A percentile compares a stretch with the other conserved stretches of the same genome.
Evolutionary conservation across 2,113 vertebrate species (phyloP).

Genomic region (Lophochroa leadbeateri): DNA sequence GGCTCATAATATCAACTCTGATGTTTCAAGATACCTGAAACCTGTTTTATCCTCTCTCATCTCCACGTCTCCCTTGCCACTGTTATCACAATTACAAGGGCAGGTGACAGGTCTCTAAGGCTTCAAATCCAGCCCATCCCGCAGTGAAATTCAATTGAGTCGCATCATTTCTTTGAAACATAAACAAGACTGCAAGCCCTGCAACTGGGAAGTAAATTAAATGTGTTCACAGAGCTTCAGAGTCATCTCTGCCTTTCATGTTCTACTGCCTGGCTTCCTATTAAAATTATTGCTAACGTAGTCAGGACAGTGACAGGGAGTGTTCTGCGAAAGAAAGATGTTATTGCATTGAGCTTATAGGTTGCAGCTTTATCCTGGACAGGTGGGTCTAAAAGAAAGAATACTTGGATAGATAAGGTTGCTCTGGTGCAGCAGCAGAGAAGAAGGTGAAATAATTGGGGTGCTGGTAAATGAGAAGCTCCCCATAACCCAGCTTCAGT

Average conservation of each 20-base stretch:
- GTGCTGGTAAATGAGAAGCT: not conserved
- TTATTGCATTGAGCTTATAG: not conserved
- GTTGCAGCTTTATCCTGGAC: not conserved
- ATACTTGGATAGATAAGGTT: not conserved
- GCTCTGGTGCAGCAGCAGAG: not conserved
- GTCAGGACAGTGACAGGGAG: not conserved
- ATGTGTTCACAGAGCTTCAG: slow-evolving; percentile 41
- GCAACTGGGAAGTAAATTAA: slow-evolving; percentile 48
- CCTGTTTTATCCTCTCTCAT: slow-evolving; percentile 10
- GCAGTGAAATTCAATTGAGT: slow-evolving; percentile 22
- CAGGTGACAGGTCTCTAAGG: slow-evolving; percentile 21
- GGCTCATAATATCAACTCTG: not conserved
- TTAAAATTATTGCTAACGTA: slow-evolving; percentile 48
- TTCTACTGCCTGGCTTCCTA: slow-evolving; percentile 12
- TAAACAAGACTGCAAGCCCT: slow-evolving; percentile 54
- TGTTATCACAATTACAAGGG: slow-evolving; percentile 43
- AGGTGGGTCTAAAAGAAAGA: not conserved
- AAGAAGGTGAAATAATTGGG: not conserved
- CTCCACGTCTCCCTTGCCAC: not conserved
- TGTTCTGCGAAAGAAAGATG: not conserved
- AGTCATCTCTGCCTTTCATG: slow-evolving; percentile 33
- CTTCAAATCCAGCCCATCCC: slow-evolving; percentile 18
- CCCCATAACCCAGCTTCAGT: not conserved
- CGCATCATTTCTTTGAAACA: slow-evolving; percentile 50
- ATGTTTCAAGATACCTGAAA: not conserved